A percentile compares a stretch with the other conserved stretches of the same genome.
phyloP scores from a whole-genome alignment of 2,113 vertebrate species.

The Neoarius graeffei region DNA sequence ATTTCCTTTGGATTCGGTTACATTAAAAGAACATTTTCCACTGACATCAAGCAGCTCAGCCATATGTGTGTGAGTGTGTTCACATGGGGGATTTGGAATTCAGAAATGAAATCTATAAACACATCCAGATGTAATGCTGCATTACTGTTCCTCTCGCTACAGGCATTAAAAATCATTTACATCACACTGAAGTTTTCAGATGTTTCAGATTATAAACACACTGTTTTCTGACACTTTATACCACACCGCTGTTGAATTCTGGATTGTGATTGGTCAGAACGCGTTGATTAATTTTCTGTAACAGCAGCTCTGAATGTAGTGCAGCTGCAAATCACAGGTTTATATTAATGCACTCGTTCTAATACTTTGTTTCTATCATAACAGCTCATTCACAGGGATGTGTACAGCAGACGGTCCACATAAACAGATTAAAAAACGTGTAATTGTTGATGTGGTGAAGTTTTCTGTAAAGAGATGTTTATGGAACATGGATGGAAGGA shows the following conservation, averaged over 20 bases:
- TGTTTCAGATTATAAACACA: neutral
- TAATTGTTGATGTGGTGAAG: neutral
- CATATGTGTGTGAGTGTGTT: conserved; percentile 57
- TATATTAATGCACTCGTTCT: neutral
- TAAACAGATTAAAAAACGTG: neutral
- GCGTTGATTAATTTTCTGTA: neutral
- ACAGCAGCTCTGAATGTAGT: neutral
- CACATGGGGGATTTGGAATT: neutral
- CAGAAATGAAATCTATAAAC: neutral
- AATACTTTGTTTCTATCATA: neutral
- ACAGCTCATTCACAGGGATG: neutral
- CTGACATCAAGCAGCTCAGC: conserved; percentile 6
- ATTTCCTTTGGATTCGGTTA: neutral
- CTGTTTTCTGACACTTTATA: neutral
- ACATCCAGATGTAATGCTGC: conserved; percentile 4
- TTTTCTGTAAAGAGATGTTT: neutral
- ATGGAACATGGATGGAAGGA: neutral
- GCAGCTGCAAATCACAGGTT: neutral
- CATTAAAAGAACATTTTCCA: conserved; percentile 1
- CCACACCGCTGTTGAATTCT: neutral
- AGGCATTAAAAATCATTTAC: neutral
- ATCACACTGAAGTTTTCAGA: neutral
- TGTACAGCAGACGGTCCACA: neutral
- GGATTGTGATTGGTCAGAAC: neutral
- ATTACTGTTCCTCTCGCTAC: neutral